Conservation (phyloP, 2,113 vertebrate genomes). For the Struthidea cinerea region DNA sequence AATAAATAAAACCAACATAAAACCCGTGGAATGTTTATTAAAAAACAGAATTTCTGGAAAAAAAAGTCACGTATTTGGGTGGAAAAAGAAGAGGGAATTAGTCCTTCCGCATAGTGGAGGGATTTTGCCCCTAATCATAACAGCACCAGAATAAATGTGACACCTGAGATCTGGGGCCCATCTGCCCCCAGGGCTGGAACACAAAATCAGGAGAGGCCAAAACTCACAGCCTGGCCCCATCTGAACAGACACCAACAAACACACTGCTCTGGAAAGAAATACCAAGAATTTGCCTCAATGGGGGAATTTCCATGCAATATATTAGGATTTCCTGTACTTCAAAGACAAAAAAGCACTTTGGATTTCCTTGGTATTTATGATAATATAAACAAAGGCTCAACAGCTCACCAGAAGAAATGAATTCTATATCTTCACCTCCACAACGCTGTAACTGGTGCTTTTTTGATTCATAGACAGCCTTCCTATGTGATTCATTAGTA, state of each 20-base stretch:
- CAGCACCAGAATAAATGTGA: background rate
- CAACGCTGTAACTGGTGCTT: background rate
- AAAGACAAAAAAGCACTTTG: background rate
- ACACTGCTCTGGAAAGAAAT: background rate
- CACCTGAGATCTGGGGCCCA: background rate
- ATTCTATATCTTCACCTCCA: background rate
- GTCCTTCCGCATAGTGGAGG: background rate
- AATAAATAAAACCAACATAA: background rate
- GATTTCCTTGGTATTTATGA: background rate
- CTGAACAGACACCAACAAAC: background rate
- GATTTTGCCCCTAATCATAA: background rate
- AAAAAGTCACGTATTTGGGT: background rate
- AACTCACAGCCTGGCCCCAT: background rate
- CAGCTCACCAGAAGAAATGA: background rate
- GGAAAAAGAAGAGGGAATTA: background rate
- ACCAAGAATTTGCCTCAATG: background rate
- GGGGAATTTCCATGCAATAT: background rate
- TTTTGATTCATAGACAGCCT: background rate
- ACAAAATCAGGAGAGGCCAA: background rate
- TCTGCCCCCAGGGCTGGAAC: background rate
- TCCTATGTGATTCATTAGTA: constrained; percentile 30
- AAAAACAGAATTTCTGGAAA: background rate
- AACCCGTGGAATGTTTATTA: background rate
- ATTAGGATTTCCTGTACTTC: background rate
- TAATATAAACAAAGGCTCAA: background rate